Conservation (phyloP, 2,888 invertebrate species). For the Oxyteleia sp. region DNA sequence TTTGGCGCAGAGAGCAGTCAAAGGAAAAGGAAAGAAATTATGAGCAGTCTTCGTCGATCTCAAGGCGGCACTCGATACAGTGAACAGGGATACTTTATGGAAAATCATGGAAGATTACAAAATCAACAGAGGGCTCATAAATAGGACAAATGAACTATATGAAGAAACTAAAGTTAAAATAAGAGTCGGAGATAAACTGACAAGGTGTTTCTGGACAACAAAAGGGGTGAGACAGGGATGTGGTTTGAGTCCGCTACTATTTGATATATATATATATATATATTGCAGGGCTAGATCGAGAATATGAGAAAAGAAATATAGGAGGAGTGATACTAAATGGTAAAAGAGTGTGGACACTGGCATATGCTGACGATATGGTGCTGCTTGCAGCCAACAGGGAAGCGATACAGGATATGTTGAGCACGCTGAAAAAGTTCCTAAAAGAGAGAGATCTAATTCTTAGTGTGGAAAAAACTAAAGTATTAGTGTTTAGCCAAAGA, state of each 20-base stretch:
- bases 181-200: background rate
- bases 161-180: background rate
- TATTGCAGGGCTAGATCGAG: conserved; percentile 14
- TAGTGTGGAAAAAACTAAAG: conserved; percentile 40
- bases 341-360: background rate
- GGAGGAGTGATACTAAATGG: conserved; percentile 23
- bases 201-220: conserved; percentile 7
- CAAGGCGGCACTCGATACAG: background rate
- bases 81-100: background rate
- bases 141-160: background rate
- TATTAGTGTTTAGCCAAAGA: conserved; percentile 6
- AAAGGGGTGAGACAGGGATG: conserved; percentile 67
- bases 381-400: conserved; percentile 13
- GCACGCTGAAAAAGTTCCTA: conserved; percentile 1
- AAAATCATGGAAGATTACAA: background rate
- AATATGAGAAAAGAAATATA: background rate
- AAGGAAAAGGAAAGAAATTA: background rate
- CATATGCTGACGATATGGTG: background rate
- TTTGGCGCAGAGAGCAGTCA: background rate
- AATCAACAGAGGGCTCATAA: background rate
- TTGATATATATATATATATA: conserved; percentile 20
- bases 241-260: conserved; percentile 64
- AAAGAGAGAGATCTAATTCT: conserved; percentile 10
- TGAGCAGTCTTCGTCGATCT: background rate
- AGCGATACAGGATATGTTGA: conserved; percentile 20